Evolutionary conservation across 2,888 invertebrate genomes (phyloP).

Genomic region (Brenthis hecate): DNA sequence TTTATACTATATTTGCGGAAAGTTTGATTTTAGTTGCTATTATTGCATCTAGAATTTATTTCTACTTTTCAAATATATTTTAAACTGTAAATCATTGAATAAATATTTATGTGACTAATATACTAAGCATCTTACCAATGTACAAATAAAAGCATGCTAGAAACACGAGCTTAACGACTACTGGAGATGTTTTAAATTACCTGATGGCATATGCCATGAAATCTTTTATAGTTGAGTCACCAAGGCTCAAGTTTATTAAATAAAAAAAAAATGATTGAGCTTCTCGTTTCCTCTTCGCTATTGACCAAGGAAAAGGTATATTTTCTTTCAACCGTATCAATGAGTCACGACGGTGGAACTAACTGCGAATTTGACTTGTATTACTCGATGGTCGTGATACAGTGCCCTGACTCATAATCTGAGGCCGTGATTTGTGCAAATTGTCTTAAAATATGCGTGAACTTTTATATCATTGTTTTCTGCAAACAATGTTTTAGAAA

Average conservation of each 20-base stretch:
- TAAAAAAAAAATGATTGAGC: constrained; percentile 37
- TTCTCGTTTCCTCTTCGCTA: constrained; percentile 45
- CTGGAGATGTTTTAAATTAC: constrained; percentile 28
- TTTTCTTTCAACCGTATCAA: constrained; percentile 44
- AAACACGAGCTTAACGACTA: constrained; percentile 5
- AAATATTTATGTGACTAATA: constrained; percentile 5
- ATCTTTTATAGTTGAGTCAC: constrained; percentile 49
- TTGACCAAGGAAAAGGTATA: constrained; percentile 41
- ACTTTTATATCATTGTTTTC: constrained; percentile 46
- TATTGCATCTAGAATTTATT: not conserved
- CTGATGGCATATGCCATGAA: constrained; percentile 41
- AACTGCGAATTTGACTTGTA: constrained; percentile 66
- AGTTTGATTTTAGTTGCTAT: constrained; percentile 11
- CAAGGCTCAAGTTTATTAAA: constrained; percentile 40
- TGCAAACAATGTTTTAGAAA: constrained; percentile 49
- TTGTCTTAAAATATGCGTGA: constrained; percentile 48
- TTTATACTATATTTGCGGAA: constrained; percentile 25
- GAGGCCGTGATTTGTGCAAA: constrained; percentile 50
- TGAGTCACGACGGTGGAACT: constrained; percentile 61
- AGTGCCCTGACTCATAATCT: constrained; percentile 54
- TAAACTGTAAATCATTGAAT: not conserved
- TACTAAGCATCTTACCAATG: not conserved
- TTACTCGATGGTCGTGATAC: constrained; percentile 43
- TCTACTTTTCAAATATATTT: not conserved
- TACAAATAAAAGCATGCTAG: constrained; percentile 7